phyloP scores from a whole-genome alignment of 2,113 vertebrate species.

The Oncorhynchus keta region DNA sequence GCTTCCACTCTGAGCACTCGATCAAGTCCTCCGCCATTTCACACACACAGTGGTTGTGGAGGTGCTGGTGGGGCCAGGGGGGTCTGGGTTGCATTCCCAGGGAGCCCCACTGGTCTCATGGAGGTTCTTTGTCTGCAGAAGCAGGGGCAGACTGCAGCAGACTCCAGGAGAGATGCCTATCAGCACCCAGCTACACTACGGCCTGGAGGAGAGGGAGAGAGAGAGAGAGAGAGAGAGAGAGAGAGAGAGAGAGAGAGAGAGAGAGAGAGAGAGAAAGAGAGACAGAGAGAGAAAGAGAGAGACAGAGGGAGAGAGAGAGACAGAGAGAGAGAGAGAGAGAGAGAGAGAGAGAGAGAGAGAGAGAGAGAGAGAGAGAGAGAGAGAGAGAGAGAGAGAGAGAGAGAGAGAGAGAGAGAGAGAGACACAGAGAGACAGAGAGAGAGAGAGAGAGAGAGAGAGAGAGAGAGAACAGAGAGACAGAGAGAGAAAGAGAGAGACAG shows the following conservation, averaged over 20 bases:
- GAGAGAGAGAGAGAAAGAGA: slow-evolving; percentile 28
- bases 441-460: too few species aligned
- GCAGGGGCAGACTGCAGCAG: slow-evolving; percentile 74
- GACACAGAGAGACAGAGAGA: too few species aligned
- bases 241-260: slow-evolving; percentile 12
- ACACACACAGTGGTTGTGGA: slow-evolving; percentile 11
- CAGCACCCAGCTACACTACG: slow-evolving; percentile 69
- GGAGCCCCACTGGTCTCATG: slow-evolving; percentile 72
- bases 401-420: too few species aligned
- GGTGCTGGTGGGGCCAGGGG: slow-evolving; percentile 58
- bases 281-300: background rate
- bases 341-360: too few species aligned
- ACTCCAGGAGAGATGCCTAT: slow-evolving; percentile 81
- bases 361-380: too few species aligned
- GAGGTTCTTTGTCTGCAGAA: slow-evolving; percentile 79
- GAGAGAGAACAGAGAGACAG: background rate
- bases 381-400: too few species aligned
- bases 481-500: too few species aligned
- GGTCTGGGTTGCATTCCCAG: slow-evolving; percentile 75
- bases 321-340: too few species aligned
- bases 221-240: slow-evolving; percentile 20
- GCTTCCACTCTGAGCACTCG: background rate
- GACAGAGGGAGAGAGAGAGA: background rate
- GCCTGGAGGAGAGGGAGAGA: slow-evolving; percentile 55
- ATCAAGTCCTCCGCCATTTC: background rate